Evolutionary conservation across 1,140 invertebrate genomes (phyloP).

Genomic region (Drosophila teissieri): DNA sequence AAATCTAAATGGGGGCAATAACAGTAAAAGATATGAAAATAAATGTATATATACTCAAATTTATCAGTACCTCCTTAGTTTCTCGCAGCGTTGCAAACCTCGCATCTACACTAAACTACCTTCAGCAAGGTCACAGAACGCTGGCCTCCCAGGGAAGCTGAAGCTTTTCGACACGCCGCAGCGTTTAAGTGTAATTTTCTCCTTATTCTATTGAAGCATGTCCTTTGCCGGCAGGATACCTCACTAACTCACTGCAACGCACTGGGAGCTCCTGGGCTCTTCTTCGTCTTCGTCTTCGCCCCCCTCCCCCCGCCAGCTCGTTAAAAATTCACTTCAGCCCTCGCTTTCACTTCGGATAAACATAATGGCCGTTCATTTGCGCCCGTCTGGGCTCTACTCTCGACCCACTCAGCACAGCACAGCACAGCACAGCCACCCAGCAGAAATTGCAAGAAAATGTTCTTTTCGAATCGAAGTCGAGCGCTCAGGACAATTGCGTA

Average conservation of each 20-base stretch:
- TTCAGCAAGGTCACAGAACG: constrained; percentile 4
- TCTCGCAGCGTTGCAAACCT: no score
- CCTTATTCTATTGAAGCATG: constrained; percentile 82
- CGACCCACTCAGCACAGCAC: constrained; percentile 36
- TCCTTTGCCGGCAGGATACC: constrained; percentile 69
- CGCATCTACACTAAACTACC: not conserved
- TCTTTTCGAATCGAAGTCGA: constrained; percentile 64
- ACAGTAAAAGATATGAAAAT: no score
- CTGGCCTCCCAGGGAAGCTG: constrained; percentile 20
- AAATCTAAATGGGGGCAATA: no score
- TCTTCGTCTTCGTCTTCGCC: constrained; percentile 7
- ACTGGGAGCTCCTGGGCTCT: constrained; percentile 48
- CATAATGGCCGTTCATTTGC: constrained; percentile 82
- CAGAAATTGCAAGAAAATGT: constrained; percentile 70
- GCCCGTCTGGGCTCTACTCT: constrained; percentile 39
- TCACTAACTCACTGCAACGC: constrained; percentile 71
- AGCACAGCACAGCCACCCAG: constrained; percentile 18
- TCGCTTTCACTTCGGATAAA: constrained; percentile 79
- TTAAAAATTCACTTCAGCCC: constrained; percentile 79
- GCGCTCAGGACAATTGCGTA: constrained; percentile 77
- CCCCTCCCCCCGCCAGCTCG: constrained; percentile 26
- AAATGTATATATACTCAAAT: no score
- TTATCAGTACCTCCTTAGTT: no score
- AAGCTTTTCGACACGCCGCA: constrained; percentile 68
- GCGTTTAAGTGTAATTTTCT: constrained; percentile 83